Conservation (phyloP, 2,113 vertebrate genomes). For the Gnathonemus echidnorhynchus region DNA sequence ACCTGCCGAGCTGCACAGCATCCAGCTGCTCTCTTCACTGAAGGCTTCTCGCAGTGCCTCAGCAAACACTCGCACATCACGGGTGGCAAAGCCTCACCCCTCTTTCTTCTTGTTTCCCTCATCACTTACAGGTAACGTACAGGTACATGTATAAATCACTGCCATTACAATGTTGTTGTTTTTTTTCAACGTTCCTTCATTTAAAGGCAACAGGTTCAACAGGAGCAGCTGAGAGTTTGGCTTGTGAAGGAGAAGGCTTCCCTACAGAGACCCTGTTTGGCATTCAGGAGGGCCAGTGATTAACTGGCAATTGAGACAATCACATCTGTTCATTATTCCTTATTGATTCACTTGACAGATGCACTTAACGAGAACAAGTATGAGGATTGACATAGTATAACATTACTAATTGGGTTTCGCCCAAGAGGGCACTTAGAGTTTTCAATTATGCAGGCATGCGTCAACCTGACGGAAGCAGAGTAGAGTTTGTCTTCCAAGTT, state of each 20-base stretch:
- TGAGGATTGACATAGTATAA: background rate
- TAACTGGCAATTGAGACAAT: background rate
- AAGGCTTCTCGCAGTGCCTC: background rate
- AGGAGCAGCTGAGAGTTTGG: background rate
- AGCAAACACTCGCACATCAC: background rate
- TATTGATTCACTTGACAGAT: constrained; percentile 6
- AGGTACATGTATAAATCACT: background rate
- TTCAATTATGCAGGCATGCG: background rate
- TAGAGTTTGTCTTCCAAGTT: background rate
- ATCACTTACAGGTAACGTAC: background rate
- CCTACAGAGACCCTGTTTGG: background rate
- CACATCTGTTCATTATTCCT: background rate
- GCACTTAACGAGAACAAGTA: background rate
- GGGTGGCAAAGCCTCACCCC: background rate
- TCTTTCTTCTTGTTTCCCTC: background rate
- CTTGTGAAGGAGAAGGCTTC: background rate
- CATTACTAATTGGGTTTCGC: background rate
- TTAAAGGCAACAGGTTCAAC: background rate
- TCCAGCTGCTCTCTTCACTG: background rate
- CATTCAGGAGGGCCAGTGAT: background rate
- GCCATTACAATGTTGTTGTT: background rate
- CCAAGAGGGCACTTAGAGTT: constrained; percentile 2
- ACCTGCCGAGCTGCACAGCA: background rate
- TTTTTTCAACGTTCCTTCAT: background rate
- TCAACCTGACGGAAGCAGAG: background rate